Evolutionary conservation across 2,888 invertebrate species (phyloP).

Genomic region (Cataglyphis altisquamis): DNA sequence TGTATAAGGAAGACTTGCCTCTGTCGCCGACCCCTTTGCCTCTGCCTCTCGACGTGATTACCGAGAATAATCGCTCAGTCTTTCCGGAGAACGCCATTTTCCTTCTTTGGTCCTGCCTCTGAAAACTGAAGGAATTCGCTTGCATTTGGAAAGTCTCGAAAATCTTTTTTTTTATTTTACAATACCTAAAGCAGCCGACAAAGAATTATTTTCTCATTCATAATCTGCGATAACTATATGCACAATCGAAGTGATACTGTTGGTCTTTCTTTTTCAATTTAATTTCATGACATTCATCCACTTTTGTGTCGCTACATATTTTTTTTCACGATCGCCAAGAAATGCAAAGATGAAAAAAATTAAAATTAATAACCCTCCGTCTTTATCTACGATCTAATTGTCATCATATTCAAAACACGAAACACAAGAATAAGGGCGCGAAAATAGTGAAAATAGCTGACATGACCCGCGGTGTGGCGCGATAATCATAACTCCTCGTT

Average conservation of each 20-base stretch:
- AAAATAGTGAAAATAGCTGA: background rate
- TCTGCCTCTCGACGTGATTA: conserved; percentile 37
- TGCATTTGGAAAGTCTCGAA: background rate
- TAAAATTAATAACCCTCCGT: background rate
- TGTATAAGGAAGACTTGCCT: conserved; percentile 7
- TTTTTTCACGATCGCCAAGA: background rate
- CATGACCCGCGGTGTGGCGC: conserved; percentile 3
- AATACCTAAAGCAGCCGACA: background rate
- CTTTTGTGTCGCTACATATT: background rate
- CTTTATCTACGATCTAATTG: background rate
- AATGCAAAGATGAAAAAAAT: background rate
- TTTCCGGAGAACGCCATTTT: background rate
- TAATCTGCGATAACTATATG: background rate
- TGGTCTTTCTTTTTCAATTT: no score
- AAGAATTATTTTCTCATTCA: conserved; percentile 1
- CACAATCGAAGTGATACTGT: background rate
- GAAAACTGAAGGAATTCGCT: background rate
- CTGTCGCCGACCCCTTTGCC: background rate
- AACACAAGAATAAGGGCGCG: background rate
- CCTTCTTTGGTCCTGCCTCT: background rate
- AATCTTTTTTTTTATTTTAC: conserved; percentile 3
- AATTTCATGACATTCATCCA: background rate
- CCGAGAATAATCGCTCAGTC: conserved; percentile 28
- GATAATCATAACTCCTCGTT: conserved; percentile 43
- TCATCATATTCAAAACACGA: conserved; percentile 1